Evolutionary conservation across 2,797 vertebrate genomes (phyloP), one percentile per base, ranked within the genome.

Genomic region (Danio kyathit): DNA sequence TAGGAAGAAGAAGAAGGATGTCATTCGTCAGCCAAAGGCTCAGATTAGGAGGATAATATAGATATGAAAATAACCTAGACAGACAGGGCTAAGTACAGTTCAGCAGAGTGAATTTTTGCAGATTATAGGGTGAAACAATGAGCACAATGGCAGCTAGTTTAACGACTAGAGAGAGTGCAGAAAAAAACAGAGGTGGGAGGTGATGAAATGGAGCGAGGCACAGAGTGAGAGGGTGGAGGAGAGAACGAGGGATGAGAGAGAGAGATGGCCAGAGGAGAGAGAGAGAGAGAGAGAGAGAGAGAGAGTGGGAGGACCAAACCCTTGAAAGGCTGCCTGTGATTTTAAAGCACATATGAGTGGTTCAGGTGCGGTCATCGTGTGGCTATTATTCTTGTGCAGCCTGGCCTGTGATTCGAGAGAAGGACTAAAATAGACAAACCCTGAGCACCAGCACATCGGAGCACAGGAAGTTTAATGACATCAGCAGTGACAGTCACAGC

Each of bases 281-380:
- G 44, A 44, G 60, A 44, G 41, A 77, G 16, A 64, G 72, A 78
- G 84, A 43, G 72, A 56, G 44, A 44, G 60, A 44, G 41, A 77
- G 16, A 64, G 72, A 78, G 84, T 79, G 54, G 79, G 86, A 83
- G 81, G 63, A 81, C 48, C 70, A 46, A 86, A 29, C 17, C 61
- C 69, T 65, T 75, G 41, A 88, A 78, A 83, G 54, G 66, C 43
- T 82, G 41, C 65, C 60, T 74, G 74, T 81, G 83, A 81, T 76
- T 76, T 81, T 71, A 83, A 83, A 61, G 17, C 59, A 69, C 43
- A 75, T 11, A 13, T 59, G 76, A 80, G 80, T 69, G 63, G 77
- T 84, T 84, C 83, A 86, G 83, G 81, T 84, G 83, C 74, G 56
- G 85, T 74, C 80, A 82, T 86, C 71, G 44, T 76, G 64, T 61